Percentiles rank a stretch among this genome's conserved stretches.
phyloP scores from a whole-genome alignment of 2,113 vertebrate genomes.

The Hydrolagus affinis region DNA sequence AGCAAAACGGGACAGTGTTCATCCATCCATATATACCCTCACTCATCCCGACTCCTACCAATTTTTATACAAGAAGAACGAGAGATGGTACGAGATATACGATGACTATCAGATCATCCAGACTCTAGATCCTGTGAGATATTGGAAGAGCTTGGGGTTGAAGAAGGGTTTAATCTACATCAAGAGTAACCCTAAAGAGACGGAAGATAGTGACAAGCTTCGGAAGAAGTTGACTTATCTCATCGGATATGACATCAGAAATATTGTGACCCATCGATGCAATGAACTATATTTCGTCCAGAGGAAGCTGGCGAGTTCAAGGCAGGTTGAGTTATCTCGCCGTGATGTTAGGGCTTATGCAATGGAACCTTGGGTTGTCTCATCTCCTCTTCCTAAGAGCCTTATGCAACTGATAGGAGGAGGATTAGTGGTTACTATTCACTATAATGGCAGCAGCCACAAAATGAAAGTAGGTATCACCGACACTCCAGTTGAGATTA shows the following conservation, averaged over 20 bases:
- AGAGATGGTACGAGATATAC: slow-evolving; percentile 57
- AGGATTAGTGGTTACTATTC: slow-evolving; percentile 45
- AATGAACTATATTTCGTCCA: slow-evolving; percentile 56
- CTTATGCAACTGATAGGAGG: slow-evolving; percentile 39
- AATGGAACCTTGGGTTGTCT: slow-evolving; percentile 57
- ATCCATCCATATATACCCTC: slow-evolving; percentile 47
- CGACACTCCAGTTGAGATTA: slow-evolving; percentile 43
- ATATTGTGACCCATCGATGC: slow-evolving; percentile 44
- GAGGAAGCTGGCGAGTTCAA: slow-evolving; percentile 52
- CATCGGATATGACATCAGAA: slow-evolving; percentile 53
- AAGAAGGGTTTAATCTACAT: slow-evolving; percentile 45
- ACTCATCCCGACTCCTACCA: slow-evolving; percentile 52
- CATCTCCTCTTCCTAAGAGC: slow-evolving; percentile 43
- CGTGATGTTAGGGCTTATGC: slow-evolving; percentile 47
- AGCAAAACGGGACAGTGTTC: slow-evolving; percentile 42
- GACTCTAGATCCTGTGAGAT: slow-evolving; percentile 54
- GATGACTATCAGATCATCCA: slow-evolving; percentile 58
- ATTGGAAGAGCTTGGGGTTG: slow-evolving; percentile 36
- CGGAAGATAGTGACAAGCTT: slow-evolving; percentile 40
- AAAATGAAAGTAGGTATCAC: slow-evolving; percentile 41
- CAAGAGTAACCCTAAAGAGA: slow-evolving; percentile 38
- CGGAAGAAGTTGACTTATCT: slow-evolving; percentile 45
- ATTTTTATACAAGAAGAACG: slow-evolving; percentile 49
- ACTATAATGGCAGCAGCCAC: slow-evolving; percentile 46
- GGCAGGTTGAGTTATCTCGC: slow-evolving; percentile 47